These are phyloP conservation scores for Amphiura filiformis DNA, from an alignment of 35 echinoderm and acorn worm genomes.

Conservation along the genomic window DNA sequence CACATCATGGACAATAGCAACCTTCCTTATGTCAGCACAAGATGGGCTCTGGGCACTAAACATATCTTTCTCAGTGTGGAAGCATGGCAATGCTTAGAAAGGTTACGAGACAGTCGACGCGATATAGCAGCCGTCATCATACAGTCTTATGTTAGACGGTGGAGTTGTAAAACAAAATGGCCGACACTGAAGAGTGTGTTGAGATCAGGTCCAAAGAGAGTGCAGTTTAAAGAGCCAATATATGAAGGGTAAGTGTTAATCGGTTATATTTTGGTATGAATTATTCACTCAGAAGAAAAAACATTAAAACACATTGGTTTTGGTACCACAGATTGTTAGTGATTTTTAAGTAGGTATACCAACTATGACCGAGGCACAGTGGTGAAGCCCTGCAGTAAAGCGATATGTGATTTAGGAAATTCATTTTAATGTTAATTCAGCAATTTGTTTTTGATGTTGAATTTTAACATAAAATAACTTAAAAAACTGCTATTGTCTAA, in stretches of 20 bases:
- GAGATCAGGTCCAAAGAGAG: slow-evolving; percentile 46
- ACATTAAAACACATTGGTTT: no score
- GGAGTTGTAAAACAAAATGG: slow-evolving; percentile 78
- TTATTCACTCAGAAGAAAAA: no score
- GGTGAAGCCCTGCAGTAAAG: no score
- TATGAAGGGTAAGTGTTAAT: slow-evolving; percentile 70
- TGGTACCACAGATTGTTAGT: no score
- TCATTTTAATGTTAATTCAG: no score
- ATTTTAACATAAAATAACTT: no score
- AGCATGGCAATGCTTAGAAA: slow-evolving; percentile 68
- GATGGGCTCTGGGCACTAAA: slow-evolving; percentile 62
- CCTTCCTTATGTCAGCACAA: slow-evolving; percentile 72
- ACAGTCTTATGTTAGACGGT: slow-evolving; percentile 70
- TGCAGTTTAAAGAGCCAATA: slow-evolving; percentile 65
- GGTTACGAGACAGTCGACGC: slow-evolving; percentile 37
- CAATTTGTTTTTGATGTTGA: no score
- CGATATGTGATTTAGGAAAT: no score
- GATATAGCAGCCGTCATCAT: slow-evolving; percentile 54
- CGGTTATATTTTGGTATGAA: no score
- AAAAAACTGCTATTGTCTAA: no score
- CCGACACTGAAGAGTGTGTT: slow-evolving; percentile 32
- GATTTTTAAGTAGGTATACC: no score
- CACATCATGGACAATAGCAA: slow-evolving; percentile 71
- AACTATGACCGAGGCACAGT: no score
- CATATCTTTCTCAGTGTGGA: slow-evolving; percentile 77